Base-by-base conservation (phyloP, 1,140 invertebrate genomes). In the Conopomorpha cramerella region DNA sequence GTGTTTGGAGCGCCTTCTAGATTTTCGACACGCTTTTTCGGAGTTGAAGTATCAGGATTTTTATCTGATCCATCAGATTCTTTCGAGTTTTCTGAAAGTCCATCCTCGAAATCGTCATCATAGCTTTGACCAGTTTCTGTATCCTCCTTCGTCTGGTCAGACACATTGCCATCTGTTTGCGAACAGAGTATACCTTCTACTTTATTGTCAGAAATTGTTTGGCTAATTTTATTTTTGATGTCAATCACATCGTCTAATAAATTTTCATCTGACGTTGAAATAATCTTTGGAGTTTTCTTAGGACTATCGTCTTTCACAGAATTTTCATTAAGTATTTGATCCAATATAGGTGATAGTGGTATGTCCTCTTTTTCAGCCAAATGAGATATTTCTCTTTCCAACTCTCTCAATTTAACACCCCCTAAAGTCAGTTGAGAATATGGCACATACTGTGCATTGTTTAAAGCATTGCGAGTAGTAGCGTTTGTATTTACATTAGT, bases 351-450 rank as follows among this genome's bases (percentile, higher is more conserved):
- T 38, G 55, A 58, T 16, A 73, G 36, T 11, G 53, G 51, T 32
- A 66, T 39, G 39, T 71, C 46, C 17, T 46, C 56, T 43, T 51
- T 72, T 33, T 61, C 45, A 4, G 55, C 37, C 6, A 63, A 44
- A 39, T 59, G 38, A 15, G 51, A 48, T 49, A 76, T 45, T 62
- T 68, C 60, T 42, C 45, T 58, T 46, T 74, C 68, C 30, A 74
- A 58, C 30, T 77, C 72, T 45, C 65, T 65, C 8, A 63, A 54
- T 45, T 45, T 59, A 3, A 66, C 62, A 15, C 74, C 74, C 14
- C 77, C 74, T 37, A 79, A 35, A 14, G 77, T 78, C 37, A 79
- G 45, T 51, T 78, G 59, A 12, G 71, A 62, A 49, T 79, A 79
- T 3, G 77, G 77, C 45, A 79, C 72, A 43, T 79, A 79, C 34